Evolutionary conservation across 2,888 invertebrate species (phyloP).

Genomic region (Vannuccia rotundouncinata): DNA sequence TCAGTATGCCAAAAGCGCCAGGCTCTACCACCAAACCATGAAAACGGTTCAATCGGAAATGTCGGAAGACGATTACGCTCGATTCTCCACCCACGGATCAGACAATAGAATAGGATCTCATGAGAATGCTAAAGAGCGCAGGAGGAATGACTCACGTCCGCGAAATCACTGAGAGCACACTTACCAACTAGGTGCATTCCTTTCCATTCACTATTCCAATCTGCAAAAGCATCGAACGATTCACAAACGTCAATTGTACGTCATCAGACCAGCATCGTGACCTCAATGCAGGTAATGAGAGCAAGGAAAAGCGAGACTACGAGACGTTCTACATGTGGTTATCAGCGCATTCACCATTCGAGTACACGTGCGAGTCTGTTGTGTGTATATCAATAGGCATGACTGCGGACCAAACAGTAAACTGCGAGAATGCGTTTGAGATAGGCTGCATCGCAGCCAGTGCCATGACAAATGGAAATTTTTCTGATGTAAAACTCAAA

Average conservation of each 20-base stretch:
- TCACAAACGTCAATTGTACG: slow-evolving; percentile 24
- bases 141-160: slow-evolving; percentile 25
- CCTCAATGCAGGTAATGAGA: slow-evolving; percentile 48
- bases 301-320: slow-evolving; percentile 36
- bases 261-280: slow-evolving; percentile 26
- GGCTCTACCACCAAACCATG: slow-evolving; percentile 19
- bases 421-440: slow-evolving; percentile 27
- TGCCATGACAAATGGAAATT: slow-evolving; percentile 25
- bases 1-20: slow-evolving; percentile 25
- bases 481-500: slow-evolving; percentile 22
- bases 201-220: slow-evolving; percentile 4
- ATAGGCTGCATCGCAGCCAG: slow-evolving; percentile 11
- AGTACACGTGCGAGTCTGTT: not conserved
- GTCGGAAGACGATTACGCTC: slow-evolving; percentile 23
- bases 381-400: slow-evolving; percentile 30
- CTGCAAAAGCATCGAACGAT: slow-evolving; percentile 3
- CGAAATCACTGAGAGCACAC: slow-evolving; percentile 31
- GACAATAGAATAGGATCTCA: slow-evolving; percentile 17
- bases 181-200: slow-evolving; percentile 26
- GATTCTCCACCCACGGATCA: slow-evolving; percentile 26
- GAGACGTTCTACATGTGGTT: slow-evolving; percentile 12
- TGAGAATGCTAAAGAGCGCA: not conserved
- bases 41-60: slow-evolving; percentile 17
- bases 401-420: slow-evolving; percentile 23
- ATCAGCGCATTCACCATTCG: slow-evolving; percentile 20